Base-by-base conservation (phyloP, 2,797 vertebrate species). In the Perodicticus potto region DNA sequence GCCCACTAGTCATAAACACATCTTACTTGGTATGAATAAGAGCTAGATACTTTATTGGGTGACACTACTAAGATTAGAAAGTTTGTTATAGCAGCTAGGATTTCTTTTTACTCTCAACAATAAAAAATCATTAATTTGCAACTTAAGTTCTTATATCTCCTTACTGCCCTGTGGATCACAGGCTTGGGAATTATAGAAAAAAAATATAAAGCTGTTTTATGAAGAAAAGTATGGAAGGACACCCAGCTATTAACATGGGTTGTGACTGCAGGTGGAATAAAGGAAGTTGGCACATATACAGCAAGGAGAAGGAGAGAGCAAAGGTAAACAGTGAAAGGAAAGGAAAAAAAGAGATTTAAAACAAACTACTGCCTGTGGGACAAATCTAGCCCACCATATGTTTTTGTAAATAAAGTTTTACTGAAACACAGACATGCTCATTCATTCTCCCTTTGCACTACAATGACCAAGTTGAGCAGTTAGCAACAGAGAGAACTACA, bases 181-280 rank as follows among this genome's bases (percentile, higher is more conserved):
- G 29, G 22, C 13, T 63, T 91, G 45, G 45, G n/a, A 76, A 23
- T 86, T 93, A 76, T 53, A 81, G 69, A 25, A 74, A 67, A 63
- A 65, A 93, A 93, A 74, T 43, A 14, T 53, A 34, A 90, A 81
- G 8, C n/a, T 96, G 25, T 91, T 83, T 86, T 91, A n/a, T 73
- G 29, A 94, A 63, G 27, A 89, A 83, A 86, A 82, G 34, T 70
- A 61, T 59, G n/a, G 40, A 57, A 91, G 11, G 4, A 32, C 10
- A n/a, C 20, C 17, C 10, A 55, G 34, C 17, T 76, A 34, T 83
- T 63, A 77, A 83, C 4, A 6, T 37, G 29, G 29, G 25, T 91
- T 90, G 27, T 77, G 59, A 53, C 49, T 59, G 20, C 1, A 61
- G 59, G 61, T 61, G 2, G 32, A 85, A 73, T 93, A 73, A 59